Conservation (phyloP, 1,140 invertebrate genomes). For the Wiebesia pumilae region DNA sequence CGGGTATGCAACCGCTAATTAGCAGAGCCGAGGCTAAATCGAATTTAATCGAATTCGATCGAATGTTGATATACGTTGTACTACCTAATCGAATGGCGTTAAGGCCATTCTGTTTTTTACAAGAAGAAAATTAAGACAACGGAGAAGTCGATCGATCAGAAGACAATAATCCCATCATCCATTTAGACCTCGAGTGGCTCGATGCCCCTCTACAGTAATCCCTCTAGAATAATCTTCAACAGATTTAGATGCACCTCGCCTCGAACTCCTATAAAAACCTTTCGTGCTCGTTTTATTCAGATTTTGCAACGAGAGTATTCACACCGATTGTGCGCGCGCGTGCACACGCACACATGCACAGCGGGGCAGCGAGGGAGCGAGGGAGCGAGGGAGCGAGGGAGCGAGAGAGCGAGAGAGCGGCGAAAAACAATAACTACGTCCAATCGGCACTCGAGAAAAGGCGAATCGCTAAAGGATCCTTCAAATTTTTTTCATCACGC, state of each 20-base stretch:
- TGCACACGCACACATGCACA: not conserved
- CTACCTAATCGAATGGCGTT: not conserved
- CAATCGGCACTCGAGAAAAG: not conserved
- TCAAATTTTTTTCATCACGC: not conserved
- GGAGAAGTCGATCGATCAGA: not conserved
- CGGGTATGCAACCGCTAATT: too few relatives aligned
- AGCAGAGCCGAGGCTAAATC: too few relatives aligned
- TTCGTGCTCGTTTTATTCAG: slow-evolving; percentile 4
- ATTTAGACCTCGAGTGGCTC: not conserved
- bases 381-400: not conserved
- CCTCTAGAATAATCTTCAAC: not conserved
- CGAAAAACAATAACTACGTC: slow-evolving; percentile 11
- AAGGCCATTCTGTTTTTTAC: not conserved
- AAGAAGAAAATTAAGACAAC: not conserved
- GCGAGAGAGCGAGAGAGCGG: not conserved
- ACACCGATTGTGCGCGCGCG: not conserved
- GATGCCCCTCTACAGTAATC: not conserved
- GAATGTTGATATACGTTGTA: too few relatives aligned
- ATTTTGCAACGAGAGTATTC: slow-evolving; percentile 33
- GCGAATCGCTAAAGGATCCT: not conserved
- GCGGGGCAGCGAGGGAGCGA: too few relatives aligned
- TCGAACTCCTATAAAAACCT: not conserved
- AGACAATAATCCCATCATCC: not conserved
- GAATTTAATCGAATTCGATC: too few relatives aligned
- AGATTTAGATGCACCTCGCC: not conserved